Evolutionary conservation across 2,113 vertebrate genomes (phyloP), one percentile per base, ranked within the genome.

Genomic region (Dromas ardeola): DNA sequence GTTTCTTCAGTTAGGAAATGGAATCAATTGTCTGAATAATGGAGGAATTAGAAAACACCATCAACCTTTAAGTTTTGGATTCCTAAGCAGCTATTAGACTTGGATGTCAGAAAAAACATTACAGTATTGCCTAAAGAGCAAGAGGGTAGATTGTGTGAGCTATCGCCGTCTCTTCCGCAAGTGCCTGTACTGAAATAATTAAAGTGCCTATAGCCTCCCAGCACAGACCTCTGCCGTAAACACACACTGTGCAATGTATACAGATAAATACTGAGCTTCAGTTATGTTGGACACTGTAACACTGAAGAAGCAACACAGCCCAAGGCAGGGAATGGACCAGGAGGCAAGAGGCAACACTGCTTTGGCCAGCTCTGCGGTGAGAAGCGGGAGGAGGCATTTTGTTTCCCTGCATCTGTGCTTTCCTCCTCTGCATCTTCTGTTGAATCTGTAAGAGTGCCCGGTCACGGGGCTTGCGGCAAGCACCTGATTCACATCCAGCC

Each of bases 171-270:
- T 65, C 42, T 66, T 85, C 45, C 19, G 62, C 74, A 88, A 80
- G 55, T 11, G 2, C 10, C 52, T 59, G 59, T 38, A 67, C 3
- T 80, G 65, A 72, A 86, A 40, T 80, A 69, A 77, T 16, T 81
- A 2, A 50, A 83, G 55, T 40, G 20, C 13, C 32, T 5, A 5
- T 13, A 87, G 38, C 1, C 25, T 17, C 29, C 13, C 13, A 53
- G 0, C 1, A 3, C n/a, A 71, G 42, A 71, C 53, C 47, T 53
- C 82, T 91, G 52, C 59, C 73, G 42, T 71, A 58, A 73, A 74
- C 23, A 32, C 12, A 67, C 40, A 72, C 5, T 0, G 0, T 45
- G 10, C 58, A 61, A 27, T 0, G 3, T 22, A 27, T 34, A 29
- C 45, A 42, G 65, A 43, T 10, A 43, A 80, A 74, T 29, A 53